Percentiles rank a stretch among this genome's conserved stretches.
Conservation (phyloP, 2,113 vertebrate species). For the Otolemur garnettii region DNA sequence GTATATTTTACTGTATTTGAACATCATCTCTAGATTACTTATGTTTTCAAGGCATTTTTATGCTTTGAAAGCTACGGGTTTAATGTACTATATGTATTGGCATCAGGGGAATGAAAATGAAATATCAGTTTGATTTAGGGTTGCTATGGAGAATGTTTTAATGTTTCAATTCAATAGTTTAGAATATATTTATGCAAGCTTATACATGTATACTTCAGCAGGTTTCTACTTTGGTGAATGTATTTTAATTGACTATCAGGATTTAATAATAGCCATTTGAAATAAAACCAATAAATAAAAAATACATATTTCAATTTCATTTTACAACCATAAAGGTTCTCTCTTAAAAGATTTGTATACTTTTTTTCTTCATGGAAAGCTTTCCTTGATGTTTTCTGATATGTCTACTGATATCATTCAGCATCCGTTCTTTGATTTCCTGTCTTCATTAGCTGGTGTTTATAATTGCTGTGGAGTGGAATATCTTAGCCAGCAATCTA, state of each 20-base stretch:
- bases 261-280: constrained; percentile 67
- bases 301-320: constrained; percentile 32
- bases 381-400: background rate
- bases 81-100: constrained; percentile 67
- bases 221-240: constrained; percentile 40
- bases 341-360: background rate
- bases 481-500: constrained; percentile 34
- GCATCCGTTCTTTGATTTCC: constrained; percentile 30
- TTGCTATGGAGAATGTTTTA: constrained; percentile 71
- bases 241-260: constrained; percentile 67
- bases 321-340: constrained; percentile 4
- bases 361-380: background rate
- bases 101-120: constrained; percentile 62
- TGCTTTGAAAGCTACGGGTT: constrained; percentile 60
- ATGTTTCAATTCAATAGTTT: constrained; percentile 60
- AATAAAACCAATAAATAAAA: constrained; percentile 70
- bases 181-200: constrained; percentile 59
- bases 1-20: constrained; percentile 51
- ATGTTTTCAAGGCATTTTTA: constrained; percentile 70
- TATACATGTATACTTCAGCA: constrained; percentile 26
- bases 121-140: constrained; percentile 69
- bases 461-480: constrained; percentile 1
- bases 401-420: background rate
- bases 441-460: background rate
- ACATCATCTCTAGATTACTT: constrained; percentile 62